Evolutionary conservation across 2,888 invertebrate species (phyloP), one percentile per base, ranked within the genome.

Genomic region (Eugnorisma glareosa): DNA sequence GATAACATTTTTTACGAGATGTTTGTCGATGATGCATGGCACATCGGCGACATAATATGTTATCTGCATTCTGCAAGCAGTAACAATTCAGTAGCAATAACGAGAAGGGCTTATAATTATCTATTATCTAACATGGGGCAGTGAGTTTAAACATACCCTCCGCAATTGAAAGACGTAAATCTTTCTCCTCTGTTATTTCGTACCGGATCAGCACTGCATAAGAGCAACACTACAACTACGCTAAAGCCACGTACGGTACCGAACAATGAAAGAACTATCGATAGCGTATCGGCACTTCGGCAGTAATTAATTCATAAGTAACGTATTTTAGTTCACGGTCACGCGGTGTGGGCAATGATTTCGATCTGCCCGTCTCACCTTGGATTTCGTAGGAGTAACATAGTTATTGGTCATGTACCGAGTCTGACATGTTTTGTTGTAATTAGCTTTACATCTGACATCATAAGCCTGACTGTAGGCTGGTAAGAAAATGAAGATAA

Each of bases 271-370:
- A 84, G 70, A 84, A 70, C 73, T 77, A 75, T 84, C 76, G 72
- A 79, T 71, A 86, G 24, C 77, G 77, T 74, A 85, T 73, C 73
- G 73, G 45, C 69, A 77, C 54, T 81, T 73, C 28, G 71, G n/a
- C 73, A 73, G 67, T 84, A 84, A 86, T 86, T 85, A 85, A 86
- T 85, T 81, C 79, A 81, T 86, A 85, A 85, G 63, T 77, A 81
- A 81, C 73, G 57, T 74, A 79, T 85, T 85, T 86, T 79, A 78
- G 85, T 86, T 86, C 86, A 86, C 70, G 86, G 86, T 67, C 86
- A 71, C 37, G 61, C 57, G 51, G 81, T 86, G 86, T 85, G 84
- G 85, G 85, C 85, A 79, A 77, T 71, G 86, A 85, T 85, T 86
- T 81, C 81, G 86, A 83, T 86, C 79, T 84, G 80, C 78, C 76